phyloP scores from a whole-genome alignment of 2,797 vertebrate species.

The Myotis findleyi region DNA sequence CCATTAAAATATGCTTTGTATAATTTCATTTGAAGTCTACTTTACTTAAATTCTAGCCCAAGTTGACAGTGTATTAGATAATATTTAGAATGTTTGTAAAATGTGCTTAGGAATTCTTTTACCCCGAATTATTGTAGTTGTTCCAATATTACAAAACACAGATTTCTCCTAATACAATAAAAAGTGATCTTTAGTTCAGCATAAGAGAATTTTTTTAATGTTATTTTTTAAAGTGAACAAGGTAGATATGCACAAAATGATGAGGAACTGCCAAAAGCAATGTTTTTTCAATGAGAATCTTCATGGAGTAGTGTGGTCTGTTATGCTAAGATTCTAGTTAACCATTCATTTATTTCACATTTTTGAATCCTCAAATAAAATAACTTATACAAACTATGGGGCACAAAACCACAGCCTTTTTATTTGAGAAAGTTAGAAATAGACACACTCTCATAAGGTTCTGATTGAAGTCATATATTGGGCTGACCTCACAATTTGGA shows the following conservation, averaged over 20 bases:
- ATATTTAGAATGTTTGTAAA: conserved; percentile 56
- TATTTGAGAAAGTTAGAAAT: conserved; percentile 5
- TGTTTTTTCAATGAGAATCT: conserved; percentile 79
- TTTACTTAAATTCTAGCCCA: conserved; percentile 74
- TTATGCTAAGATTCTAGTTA: conserved; percentile 64
- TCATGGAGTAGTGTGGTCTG: conserved; percentile 57
- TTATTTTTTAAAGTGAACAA: conserved; percentile 59
- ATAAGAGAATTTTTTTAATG: conserved; percentile 67
- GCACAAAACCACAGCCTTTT: not conserved
- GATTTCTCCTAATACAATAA: conserved; percentile 65
- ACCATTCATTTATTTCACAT: not conserved
- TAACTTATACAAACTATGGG: not conserved
- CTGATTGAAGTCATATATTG: not conserved
- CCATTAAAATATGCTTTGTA: conserved; percentile 59
- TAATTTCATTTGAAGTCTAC: conserved; percentile 8
- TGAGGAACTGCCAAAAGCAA: conserved; percentile 70
- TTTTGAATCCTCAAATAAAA: conserved; percentile 51
- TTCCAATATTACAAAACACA: conserved; percentile 69
- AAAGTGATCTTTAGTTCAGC: conserved; percentile 51
- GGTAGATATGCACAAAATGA: conserved; percentile 52
- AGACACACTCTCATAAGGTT: not conserved
- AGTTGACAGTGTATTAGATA: not conserved
- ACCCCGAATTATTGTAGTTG: conserved; percentile 43
- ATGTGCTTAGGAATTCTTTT: conserved; percentile 18
- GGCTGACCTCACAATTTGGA: not conserved